A percentile compares a stretch with the other conserved stretches of the same genome.
These are phyloP conservation scores for Kryptopterus vitreolus DNA, from an alignment of 2,797 vertebrate genomes.

Conservation along the genomic window DNA sequence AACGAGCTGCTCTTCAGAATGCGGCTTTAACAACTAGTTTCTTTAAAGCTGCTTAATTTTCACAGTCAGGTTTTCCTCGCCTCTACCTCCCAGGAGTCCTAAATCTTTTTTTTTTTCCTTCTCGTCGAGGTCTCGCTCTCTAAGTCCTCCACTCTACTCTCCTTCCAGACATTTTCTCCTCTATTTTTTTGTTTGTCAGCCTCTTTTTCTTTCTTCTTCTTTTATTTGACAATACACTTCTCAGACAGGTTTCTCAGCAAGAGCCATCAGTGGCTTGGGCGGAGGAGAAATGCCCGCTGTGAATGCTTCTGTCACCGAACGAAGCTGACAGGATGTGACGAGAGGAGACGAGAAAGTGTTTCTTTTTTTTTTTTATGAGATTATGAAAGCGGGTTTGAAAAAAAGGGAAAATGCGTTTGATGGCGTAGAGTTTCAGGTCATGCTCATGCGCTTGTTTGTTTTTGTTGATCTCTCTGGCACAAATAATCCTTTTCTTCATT, in stretches of 20 bases:
- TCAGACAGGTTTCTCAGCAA: conserved; percentile 40
- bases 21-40: conserved; percentile 72
- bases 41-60: conserved; percentile 83
- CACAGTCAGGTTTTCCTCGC: conserved; percentile 73
- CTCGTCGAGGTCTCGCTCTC: conserved; percentile 21
- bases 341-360: conserved; percentile 5
- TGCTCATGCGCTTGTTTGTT: not conserved
- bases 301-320: conserved; percentile 30
- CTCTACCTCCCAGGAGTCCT: conserved; percentile 70
- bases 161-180: conserved; percentile 46
- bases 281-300: conserved; percentile 6
- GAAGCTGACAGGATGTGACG: conserved; percentile 28
- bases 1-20: conserved; percentile 71
- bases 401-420: not conserved
- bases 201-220: conserved; percentile 51
- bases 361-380: too few species aligned
- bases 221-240: conserved; percentile 31
- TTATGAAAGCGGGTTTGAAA: not conserved
- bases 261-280: conserved; percentile 24
- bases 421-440: not conserved
- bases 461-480: not conserved
- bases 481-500: conserved; percentile 16
- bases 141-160: conserved; percentile 39
- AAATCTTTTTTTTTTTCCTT: conserved; percentile 63
- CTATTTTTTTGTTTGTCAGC: conserved; percentile 48